Conservation (phyloP, 2,797 vertebrate genomes). For the Hirundo rustica region DNA sequence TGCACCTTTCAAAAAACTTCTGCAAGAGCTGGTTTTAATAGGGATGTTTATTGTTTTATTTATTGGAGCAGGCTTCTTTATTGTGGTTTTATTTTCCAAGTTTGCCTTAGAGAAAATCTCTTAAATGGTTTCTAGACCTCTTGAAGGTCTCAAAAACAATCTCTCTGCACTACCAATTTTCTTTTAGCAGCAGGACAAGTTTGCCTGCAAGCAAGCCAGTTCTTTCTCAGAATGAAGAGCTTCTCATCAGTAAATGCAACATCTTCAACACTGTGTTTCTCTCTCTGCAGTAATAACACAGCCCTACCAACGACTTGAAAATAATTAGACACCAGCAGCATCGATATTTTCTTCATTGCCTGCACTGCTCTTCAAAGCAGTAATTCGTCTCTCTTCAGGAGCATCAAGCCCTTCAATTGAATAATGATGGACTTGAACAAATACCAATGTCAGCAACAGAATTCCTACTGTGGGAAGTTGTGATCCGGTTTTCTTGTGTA, state of each 20-base stretch:
- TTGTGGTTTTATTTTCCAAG: constrained; percentile 1
- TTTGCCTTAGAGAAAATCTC: background rate
- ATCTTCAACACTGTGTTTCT: constrained; percentile 2
- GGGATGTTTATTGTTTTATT: background rate
- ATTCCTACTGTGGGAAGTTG: constrained; percentile 13
- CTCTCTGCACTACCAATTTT: constrained; percentile 23
- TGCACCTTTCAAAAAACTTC: background rate
- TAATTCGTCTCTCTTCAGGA: constrained; percentile 61
- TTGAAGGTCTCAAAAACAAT: constrained; percentile 31
- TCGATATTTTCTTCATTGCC: constrained; percentile 43
- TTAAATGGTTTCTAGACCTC: background rate
- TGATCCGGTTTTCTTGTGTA: constrained; percentile 26
- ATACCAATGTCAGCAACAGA: background rate
- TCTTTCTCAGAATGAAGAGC: constrained; percentile 30
- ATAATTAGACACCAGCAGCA: constrained; percentile 39
- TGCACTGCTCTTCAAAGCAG: constrained; percentile 35
- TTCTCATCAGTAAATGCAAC: constrained; percentile 10
- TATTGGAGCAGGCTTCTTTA: background rate
- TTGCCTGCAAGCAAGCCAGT: background rate
- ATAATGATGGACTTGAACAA: constrained; percentile 66
- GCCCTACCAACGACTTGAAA: constrained; percentile 40
- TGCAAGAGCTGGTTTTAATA: background rate
- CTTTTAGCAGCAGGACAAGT: constrained; percentile 23
- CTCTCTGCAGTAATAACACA: constrained; percentile 17
- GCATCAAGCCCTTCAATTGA: constrained; percentile 58